A percentile compares a stretch with the other conserved stretches of the same genome.
Conservation (phyloP, 1,140 invertebrate genomes). For the Drosophila aff. region DNA sequence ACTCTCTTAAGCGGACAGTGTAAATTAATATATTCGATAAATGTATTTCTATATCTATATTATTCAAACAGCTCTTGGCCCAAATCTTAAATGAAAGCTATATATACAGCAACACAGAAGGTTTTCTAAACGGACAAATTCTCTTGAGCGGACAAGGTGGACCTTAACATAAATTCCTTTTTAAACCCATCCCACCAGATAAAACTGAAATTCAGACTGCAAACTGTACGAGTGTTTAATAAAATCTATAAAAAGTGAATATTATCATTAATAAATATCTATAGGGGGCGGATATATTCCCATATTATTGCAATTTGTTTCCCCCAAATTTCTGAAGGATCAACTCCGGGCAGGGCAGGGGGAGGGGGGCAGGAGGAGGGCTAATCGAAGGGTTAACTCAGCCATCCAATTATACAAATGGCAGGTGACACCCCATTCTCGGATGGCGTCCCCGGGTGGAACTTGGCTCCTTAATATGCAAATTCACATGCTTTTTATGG, state of each 20-base stretch:
- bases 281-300: too few relatives aligned
- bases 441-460: not conserved
- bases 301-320: not conserved
- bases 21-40: not conserved
- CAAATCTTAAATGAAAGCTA: too few relatives aligned
- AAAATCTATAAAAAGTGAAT: not conserved
- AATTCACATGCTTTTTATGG: constrained; percentile 66
- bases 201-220: not conserved
- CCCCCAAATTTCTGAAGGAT: constrained; percentile 58
- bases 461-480: constrained; percentile 66
- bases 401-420: constrained; percentile 44
- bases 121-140: not conserved
- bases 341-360: constrained; percentile 3
- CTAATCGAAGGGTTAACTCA: constrained; percentile 26
- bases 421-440: constrained; percentile 30
- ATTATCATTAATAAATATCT: not conserved
- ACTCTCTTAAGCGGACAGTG: not conserved
- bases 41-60: too few relatives aligned
- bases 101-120: too few relatives aligned
- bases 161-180: not conserved
- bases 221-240: not conserved
- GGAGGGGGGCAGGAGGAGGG: constrained; percentile 19
- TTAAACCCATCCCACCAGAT: not conserved
- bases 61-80: too few relatives aligned
- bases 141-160: not conserved